A percentile compares a stretch with the other conserved stretches of the same genome.
Evolutionary conservation across 2,797 vertebrate species (phyloP).

Genomic region (Chelonia mydas): DNA sequence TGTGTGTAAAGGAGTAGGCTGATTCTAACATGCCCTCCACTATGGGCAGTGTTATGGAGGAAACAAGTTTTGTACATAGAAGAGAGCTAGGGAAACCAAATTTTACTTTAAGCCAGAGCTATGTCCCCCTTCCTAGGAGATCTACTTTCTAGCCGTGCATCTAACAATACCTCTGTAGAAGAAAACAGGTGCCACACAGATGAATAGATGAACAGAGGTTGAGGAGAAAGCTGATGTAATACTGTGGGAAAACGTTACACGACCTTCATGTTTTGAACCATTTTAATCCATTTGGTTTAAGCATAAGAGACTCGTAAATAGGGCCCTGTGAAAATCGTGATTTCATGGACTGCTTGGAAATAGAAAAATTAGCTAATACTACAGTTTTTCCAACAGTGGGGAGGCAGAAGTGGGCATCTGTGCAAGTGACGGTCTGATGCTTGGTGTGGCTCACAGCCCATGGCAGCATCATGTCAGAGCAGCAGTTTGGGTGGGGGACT

Average conservation of each 20-base stretch:
- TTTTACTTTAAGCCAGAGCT: neutral
- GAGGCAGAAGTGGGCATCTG: too few species aligned
- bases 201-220: neutral
- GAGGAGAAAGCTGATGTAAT: neutral
- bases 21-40: neutral
- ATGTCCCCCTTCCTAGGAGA: neutral
- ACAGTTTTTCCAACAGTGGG: too few species aligned
- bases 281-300: neutral
- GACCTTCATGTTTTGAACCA: fast-evolving
- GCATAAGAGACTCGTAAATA: neutral
- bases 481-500: too few species aligned
- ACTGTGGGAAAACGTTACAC: neutral
- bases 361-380: too few species aligned
- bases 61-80: neutral
- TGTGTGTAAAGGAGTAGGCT: neutral
- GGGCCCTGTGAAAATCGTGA: too few species aligned
- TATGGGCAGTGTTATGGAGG: neutral
- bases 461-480: too few species aligned
- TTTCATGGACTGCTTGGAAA: too few species aligned
- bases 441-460: too few species aligned
- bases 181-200: neutral
- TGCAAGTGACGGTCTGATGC: too few species aligned
- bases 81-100: neutral
- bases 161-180: neutral
- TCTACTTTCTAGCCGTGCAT: neutral